Conservation (phyloP, 2,113 vertebrate genomes). For the Vulpes lagopus region DNA sequence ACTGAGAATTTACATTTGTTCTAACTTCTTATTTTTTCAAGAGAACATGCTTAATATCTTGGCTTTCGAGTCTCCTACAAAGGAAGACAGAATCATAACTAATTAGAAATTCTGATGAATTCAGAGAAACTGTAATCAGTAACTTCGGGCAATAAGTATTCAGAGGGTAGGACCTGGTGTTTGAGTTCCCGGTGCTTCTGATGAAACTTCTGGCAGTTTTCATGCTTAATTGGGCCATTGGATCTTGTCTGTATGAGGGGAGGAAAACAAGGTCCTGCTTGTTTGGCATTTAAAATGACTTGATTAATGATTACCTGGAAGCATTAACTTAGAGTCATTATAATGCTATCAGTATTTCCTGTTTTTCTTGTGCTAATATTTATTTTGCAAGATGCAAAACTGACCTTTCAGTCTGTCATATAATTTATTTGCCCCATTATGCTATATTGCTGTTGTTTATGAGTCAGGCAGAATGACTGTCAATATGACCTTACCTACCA, state of each 20-base stretch:
- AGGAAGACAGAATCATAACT: background rate
- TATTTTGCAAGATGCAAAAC: constrained; percentile 58
- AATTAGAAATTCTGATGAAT: constrained; percentile 47
- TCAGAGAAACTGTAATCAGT: background rate
- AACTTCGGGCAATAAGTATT: constrained; percentile 35
- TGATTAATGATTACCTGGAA: constrained; percentile 57
- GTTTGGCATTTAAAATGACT: constrained; percentile 46
- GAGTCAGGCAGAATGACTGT: background rate
- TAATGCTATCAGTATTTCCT: background rate
- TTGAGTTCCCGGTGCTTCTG: background rate
- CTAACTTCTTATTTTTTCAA: constrained; percentile 39
- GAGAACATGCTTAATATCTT: background rate
- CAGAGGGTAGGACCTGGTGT: background rate
- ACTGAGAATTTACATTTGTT: background rate
- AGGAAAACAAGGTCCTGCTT: background rate
- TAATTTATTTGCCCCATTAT: constrained; percentile 48
- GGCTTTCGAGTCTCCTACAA: background rate
- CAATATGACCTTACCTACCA: background rate
- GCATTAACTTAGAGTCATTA: background rate
- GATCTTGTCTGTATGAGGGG: background rate
- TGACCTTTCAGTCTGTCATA: constrained; percentile 1
- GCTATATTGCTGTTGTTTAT: background rate
- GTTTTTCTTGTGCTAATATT: constrained; percentile 43
- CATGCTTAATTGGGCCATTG: constrained; percentile 10
- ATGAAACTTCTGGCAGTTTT: constrained; percentile 28